Evolutionary conservation across 2,888 invertebrate genomes (phyloP).

Genomic region (Morinoia aosen): DNA sequence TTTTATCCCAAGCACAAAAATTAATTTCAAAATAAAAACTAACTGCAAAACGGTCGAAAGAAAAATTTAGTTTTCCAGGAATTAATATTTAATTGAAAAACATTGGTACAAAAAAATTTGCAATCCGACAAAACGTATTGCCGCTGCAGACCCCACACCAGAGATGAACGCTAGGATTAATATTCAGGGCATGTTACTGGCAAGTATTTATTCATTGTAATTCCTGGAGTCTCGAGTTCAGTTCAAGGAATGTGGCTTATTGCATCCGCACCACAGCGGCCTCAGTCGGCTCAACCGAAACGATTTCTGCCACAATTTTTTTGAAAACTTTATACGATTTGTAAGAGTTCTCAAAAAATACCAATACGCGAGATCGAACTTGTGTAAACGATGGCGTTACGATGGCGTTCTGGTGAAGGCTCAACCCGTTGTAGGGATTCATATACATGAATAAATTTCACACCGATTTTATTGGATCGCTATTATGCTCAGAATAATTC

Average conservation of each 20-base stretch:
- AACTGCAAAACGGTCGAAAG: too few relatives aligned
- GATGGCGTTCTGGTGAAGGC: neutral
- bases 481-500: neutral
- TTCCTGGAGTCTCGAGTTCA: neutral
- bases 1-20: too few relatives aligned
- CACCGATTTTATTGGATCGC: neutral
- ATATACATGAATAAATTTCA: neutral
- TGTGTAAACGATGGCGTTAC: too few relatives aligned
- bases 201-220: conserved; percentile 44
- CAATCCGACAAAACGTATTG: too few relatives aligned
- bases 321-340: neutral
- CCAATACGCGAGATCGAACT: neutral
- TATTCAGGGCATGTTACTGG: neutral
- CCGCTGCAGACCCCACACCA: neutral
- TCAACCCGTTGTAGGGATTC: neutral
- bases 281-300: neutral
- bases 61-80: too few relatives aligned
- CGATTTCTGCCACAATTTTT: neutral
- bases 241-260: conserved; percentile 39
- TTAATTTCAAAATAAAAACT: too few relatives aligned
- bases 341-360: neutral
- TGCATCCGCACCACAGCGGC: neutral
- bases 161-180: neutral
- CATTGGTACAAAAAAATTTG: too few relatives aligned
- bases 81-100: too few relatives aligned